Percentiles rank a stretch among this genome's conserved stretches.
These are phyloP conservation scores for Anseranas semipalmata DNA, from an alignment of 2,113 vertebrate genomes.

Conservation along the genomic window DNA sequence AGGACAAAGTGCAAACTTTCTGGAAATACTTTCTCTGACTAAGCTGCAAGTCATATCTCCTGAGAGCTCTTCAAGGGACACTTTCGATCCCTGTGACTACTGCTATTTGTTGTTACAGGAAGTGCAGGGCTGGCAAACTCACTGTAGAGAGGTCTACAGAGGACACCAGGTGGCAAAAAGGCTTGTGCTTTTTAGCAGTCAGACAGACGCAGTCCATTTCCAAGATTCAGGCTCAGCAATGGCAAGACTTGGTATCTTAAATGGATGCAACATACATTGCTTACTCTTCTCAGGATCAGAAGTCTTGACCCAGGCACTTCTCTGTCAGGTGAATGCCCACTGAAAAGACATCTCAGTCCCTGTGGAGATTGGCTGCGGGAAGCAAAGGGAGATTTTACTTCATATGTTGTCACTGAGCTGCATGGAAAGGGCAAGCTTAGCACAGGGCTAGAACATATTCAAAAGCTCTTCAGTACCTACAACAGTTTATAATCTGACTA, in stretches of 20 bases:
- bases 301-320: background rate
- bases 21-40: background rate
- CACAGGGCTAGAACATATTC: background rate
- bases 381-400: background rate
- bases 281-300: background rate
- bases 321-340: background rate
- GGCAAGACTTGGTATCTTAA: background rate
- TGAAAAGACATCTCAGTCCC: background rate
- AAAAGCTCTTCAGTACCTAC: background rate
- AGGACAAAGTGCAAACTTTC: background rate
- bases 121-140: background rate
- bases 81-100: background rate
- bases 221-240: background rate
- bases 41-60: background rate
- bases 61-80: background rate
- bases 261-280: background rate
- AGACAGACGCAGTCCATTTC: background rate
- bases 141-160: background rate
- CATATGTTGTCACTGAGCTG: background rate
- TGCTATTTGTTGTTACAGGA: background rate
- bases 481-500: background rate
- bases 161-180: background rate
- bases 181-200: background rate
- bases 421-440: background rate
- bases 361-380: background rate